A percentile compares a stretch with the other conserved stretches of the same genome.
These are phyloP conservation scores for Lithophane socia DNA, from an alignment of 2,888 invertebrate species.

Conservation along the genomic window DNA sequence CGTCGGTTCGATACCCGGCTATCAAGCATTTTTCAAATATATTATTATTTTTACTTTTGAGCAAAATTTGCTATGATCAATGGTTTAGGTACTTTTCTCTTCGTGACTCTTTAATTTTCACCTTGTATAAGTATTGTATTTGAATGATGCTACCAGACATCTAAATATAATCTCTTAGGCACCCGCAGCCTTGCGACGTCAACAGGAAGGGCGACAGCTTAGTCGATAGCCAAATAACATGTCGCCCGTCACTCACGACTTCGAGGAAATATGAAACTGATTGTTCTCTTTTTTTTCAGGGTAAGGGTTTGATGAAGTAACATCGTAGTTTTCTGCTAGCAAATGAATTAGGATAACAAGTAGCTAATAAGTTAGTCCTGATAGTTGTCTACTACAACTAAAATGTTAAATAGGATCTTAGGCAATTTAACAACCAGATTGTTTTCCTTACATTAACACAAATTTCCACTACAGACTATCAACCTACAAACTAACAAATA, in stretches of 20 bases:
- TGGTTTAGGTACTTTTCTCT: neutral
- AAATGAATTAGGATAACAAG: conserved; percentile 55
- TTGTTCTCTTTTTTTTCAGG: conserved; percentile 75
- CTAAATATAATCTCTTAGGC: conserved; percentile 20
- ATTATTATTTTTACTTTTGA: neutral
- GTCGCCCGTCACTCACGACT: neutral
- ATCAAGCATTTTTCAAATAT: neutral
- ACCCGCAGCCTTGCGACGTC: conserved; percentile 13
- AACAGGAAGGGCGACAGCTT: neutral
- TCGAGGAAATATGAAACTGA: conserved; percentile 25
- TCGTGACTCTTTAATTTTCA: neutral
- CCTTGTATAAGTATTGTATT: neutral
- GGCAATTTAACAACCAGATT: conserved; percentile 23
- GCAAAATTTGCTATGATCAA: neutral
- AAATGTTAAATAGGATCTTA: conserved; percentile 41
- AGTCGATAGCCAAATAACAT: conserved; percentile 21
- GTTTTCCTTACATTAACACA: conserved; percentile 40
- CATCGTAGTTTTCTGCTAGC: conserved; percentile 57
- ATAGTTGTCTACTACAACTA: conserved; percentile 12
- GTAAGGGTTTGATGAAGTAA: conserved; percentile 71
- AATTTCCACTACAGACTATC: conserved; percentile 52
- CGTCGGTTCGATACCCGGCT: neutral
- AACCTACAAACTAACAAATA: conserved; percentile 44
- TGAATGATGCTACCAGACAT: conserved; percentile 1
- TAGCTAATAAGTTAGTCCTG: conserved; percentile 43